Evolutionary conservation across 2,797 vertebrate genomes (phyloP).

Genomic region (Columba guinea): DNA sequence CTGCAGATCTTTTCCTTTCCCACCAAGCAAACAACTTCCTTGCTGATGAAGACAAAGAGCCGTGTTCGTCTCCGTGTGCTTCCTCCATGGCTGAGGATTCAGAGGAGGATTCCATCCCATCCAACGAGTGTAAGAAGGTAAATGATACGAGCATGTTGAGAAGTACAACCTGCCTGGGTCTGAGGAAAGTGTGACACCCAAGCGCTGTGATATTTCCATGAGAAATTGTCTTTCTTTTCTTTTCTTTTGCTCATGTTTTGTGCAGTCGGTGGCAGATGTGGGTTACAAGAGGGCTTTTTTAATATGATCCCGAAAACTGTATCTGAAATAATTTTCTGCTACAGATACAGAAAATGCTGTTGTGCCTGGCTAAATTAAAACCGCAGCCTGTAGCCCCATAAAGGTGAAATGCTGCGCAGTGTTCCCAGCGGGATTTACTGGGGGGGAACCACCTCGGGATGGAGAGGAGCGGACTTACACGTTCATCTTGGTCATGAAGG

Average conservation of each 20-base stretch:
- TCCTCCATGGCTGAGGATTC: conserved; percentile 86
- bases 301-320: not conserved
- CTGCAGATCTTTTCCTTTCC: not conserved
- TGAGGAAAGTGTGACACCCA: not conserved
- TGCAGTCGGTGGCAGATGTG: not conserved
- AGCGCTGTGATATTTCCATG: not conserved
- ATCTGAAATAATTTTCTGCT: not conserved
- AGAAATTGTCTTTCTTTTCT: not conserved
- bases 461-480: not conserved
- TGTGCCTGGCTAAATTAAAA: not conserved
- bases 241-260: not conserved
- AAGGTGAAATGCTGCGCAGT: not conserved
- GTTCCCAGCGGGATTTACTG: conserved; percentile 1
- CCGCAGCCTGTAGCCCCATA: not conserved
- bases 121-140: conserved; percentile 94
- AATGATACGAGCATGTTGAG: not conserved
- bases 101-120: conserved; percentile 82
- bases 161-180: not conserved
- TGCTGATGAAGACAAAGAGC: conserved; percentile 79
- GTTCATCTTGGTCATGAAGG: not conserved
- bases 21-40: conserved; percentile 73
- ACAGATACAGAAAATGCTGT: not conserved
- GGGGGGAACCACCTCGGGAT: not conserved
- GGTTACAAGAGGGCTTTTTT: not conserved
- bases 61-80: conserved; percentile 76